Base-by-base conservation (phyloP, 92 coral and sea anemone genomes). In the Anthopleura xanthogrammica region DNA sequence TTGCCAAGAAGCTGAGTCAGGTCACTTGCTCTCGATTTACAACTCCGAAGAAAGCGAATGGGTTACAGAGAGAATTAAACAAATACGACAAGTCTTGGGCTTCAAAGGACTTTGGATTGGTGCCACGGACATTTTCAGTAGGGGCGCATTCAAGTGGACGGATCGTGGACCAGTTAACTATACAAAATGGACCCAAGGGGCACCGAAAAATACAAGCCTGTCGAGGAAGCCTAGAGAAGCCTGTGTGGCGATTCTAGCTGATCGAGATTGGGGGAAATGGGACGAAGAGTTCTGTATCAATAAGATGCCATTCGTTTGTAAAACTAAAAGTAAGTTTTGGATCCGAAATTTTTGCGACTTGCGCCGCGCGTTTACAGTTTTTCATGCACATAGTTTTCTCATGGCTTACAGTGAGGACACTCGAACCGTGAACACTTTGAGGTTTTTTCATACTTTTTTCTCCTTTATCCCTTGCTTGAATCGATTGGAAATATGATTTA, bases 241-340 rank as follows among this genome's bases (percentile, higher is more conserved):
- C 23, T 93, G 97, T 79, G 92, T 90, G 7, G 83, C 92, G 11
- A 87, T 93, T 75, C 88, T 78, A 24, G 90, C 97, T 29, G 77
- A 89, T 80, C 97, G 94, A 60, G 77, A 84, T 8, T 93, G 97
- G 97, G 97, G 97, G 0, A 82, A 78, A 75, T 93, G 97, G 97
- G 81, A 87, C 29, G 90, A 90, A 20, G 91, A 91, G 75, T 78
- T 83, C 40, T 93, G 97, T 68, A 86, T 85, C 41, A 77, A 83
- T 39, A 88, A 85, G 41, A 74, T 80, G 52, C 97, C 97, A 23
- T 91, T 93, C 72, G 86, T 86, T 48, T 93, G 97, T 76, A 93
- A 93, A 75, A 83, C 97, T 22, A 93, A 88, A 86, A 85, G 95
- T 91, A 72, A 83, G 88, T 29, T 62, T 22, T 66, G 12, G 36